These are phyloP conservation scores for Allolobophora icterica DNA, from an alignment of 2,888 invertebrate species.

Conservation along the genomic window DNA sequence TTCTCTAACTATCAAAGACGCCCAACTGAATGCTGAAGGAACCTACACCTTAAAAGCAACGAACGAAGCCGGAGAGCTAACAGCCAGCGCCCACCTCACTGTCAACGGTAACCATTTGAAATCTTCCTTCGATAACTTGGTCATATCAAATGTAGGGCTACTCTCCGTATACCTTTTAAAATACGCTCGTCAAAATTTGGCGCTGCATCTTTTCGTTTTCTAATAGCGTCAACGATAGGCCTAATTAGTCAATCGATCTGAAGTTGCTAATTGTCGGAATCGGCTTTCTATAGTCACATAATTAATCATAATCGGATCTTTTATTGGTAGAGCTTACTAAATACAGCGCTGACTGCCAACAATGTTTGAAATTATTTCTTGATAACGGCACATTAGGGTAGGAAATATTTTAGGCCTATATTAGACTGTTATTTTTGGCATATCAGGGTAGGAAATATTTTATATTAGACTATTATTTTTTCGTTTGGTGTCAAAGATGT, in stretches of 20 bases:
- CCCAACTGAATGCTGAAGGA: not conserved
- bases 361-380: too few species aligned
- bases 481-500: not conserved
- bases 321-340: too few species aligned
- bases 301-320: not conserved
- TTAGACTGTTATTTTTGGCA: too few species aligned
- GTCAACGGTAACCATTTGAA: constrained; percentile 23
- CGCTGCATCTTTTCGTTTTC: not conserved
- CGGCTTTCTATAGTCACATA: not conserved
- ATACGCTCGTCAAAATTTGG: too few species aligned
- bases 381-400: too few species aligned
- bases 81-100: not conserved
- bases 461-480: too few species aligned
- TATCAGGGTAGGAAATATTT: too few species aligned
- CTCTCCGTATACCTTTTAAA: too few species aligned
- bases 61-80: not conserved
- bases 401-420: too few species aligned
- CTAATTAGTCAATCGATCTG: not conserved
- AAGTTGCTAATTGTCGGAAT: not conserved
- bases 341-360: too few species aligned
- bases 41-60: not conserved
- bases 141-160: too few species aligned
- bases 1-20: not conserved
- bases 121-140: too few species aligned
- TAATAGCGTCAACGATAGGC: not conserved